These are phyloP conservation scores for Gallinago nigripennis DNA, from an alignment of 2,797 vertebrate species.

Conservation along the genomic window DNA sequence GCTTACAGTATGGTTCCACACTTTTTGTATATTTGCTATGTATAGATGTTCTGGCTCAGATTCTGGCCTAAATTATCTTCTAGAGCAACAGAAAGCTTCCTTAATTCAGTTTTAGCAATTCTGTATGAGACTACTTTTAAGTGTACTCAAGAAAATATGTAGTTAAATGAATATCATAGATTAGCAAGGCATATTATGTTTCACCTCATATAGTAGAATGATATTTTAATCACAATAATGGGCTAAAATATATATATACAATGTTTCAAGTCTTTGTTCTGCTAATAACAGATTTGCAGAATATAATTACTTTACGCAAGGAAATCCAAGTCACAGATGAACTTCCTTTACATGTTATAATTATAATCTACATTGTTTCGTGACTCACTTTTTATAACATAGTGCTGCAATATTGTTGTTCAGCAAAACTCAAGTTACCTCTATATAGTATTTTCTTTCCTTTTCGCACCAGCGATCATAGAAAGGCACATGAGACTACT, in stretches of 20 bases:
- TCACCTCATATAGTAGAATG: background rate
- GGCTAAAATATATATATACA: background rate
- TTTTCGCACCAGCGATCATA: background rate
- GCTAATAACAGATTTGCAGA: background rate
- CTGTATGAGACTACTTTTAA: background rate
- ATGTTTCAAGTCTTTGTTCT: constrained; percentile 37
- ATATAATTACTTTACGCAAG: constrained; percentile 15
- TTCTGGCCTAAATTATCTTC: background rate
- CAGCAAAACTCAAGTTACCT: background rate
- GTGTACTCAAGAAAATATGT: background rate
- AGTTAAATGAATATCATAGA: background rate
- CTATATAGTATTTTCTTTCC: background rate
- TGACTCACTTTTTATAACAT: background rate
- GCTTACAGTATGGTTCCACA: background rate
- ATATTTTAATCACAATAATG: background rate
- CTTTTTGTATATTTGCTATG: background rate
- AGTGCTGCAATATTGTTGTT: background rate
- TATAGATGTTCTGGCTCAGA: background rate
- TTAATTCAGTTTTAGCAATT: background rate
- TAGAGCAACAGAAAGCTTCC: background rate
- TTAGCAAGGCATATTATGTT: background rate
- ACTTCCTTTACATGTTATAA: background rate
- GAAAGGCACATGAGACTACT: background rate
- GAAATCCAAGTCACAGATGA: background rate
- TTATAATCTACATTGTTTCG: background rate